These are phyloP conservation scores for Melinaea marsaeus DNA, from an alignment of 2,888 invertebrate species.

Conservation along the genomic window DNA sequence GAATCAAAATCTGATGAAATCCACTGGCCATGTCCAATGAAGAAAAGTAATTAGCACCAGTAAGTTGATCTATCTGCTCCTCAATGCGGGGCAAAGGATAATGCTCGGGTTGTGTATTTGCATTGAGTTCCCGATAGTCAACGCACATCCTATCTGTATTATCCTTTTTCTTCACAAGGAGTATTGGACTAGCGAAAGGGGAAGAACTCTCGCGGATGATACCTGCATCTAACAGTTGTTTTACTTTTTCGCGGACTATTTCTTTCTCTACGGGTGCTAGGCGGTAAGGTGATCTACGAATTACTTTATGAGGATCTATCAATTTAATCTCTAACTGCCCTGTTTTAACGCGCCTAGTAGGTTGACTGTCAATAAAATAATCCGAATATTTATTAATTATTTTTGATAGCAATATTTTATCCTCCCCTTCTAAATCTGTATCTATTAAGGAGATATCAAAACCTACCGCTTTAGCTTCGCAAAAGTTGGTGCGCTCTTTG, in stretches of 20 bases:
- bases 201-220: background rate
- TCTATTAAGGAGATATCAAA: conserved; percentile 24
- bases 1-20: conserved; percentile 32
- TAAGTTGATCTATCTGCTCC: conserved; percentile 2
- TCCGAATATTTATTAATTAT: conserved; percentile 1
- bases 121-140: conserved; percentile 3
- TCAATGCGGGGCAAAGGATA: background rate
- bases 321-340: conserved; percentile 24
- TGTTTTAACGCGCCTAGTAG: conserved; percentile 25
- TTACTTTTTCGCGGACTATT: conserved; percentile 12
- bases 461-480: background rate
- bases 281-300: conserved; percentile 27
- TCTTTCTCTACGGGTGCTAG: conserved; percentile 31
- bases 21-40: conserved; percentile 21
- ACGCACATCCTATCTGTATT: no score
- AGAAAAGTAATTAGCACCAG: conserved; percentile 1
- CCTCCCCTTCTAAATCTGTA: conserved; percentile 16
- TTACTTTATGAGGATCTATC: conserved; percentile 15
- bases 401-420: no score
- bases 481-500: conserved; percentile 1
- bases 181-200: no score
- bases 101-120: background rate
- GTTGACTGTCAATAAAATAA: conserved; percentile 28
- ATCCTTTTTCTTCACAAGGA: no score
- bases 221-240: no score